Evolutionary conservation across 2,113 vertebrate species (phyloP).

Genomic region (Catharus bicknelli): DNA sequence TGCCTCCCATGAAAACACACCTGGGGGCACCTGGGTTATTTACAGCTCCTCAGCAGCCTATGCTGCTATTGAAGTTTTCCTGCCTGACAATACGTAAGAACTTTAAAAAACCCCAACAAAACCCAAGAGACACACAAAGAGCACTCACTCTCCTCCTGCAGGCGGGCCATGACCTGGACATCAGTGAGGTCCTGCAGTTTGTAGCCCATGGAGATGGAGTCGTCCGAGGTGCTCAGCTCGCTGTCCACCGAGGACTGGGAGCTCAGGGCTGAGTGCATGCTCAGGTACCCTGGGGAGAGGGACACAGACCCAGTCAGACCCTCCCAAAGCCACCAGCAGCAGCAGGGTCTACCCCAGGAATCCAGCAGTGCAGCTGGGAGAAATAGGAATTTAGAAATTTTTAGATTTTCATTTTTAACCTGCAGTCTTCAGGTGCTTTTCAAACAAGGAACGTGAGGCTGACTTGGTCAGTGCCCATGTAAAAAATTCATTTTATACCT

Average conservation of each 20-base stretch:
- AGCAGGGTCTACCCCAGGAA: neutral
- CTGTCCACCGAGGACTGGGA: slow-evolving; percentile 93
- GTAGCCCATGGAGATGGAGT: slow-evolving; percentile 94
- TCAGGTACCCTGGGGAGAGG: slow-evolving; percentile 73
- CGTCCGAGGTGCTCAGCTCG: slow-evolving; percentile 89
- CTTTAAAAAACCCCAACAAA: neutral
- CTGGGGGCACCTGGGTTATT: neutral
- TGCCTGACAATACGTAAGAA: neutral
- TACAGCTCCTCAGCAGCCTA: neutral
- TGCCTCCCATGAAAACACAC: neutral
- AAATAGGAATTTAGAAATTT: neutral
- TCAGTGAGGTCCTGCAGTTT: slow-evolving; percentile 93
- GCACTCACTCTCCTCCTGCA: slow-evolving; percentile 88
- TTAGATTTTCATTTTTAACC: neutral
- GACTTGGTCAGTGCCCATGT: accelerated
- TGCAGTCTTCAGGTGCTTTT: neutral
- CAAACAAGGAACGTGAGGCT: neutral
- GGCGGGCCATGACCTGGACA: slow-evolving; percentile 92
- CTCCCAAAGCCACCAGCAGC: neutral
- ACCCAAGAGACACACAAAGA: neutral
- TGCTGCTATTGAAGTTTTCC: accelerated
- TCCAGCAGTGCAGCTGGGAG: neutral
- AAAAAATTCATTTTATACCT: neutral
- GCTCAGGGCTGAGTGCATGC: slow-evolving; percentile 83
- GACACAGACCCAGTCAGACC: neutral